phyloP scores from a whole-genome alignment of 2,797 vertebrate species.

The Paratrypauchen microcephalus region DNA sequence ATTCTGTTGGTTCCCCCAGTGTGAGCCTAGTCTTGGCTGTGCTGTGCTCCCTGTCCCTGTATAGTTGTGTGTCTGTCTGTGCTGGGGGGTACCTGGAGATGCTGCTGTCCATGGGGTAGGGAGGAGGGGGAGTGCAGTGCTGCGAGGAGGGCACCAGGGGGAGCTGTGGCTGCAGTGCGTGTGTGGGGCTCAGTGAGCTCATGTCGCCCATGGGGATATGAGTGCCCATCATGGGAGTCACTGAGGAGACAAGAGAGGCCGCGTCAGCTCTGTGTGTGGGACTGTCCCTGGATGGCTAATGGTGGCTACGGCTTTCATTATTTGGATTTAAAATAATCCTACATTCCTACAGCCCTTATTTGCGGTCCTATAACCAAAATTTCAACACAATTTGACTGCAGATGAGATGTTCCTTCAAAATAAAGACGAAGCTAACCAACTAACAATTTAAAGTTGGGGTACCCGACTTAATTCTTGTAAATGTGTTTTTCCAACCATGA shows the following conservation, averaged over 20 bases:
- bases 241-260: constrained; percentile 80
- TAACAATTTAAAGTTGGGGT: no score
- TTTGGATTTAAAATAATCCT: no score
- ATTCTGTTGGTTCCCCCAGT: neutral
- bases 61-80: constrained; percentile 12
- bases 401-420: no score
- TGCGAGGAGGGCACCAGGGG: constrained; percentile 97
- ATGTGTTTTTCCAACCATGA: no score
- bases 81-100: constrained; percentile 91
- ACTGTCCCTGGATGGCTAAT: neutral
- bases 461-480: no score
- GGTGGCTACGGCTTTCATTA: neutral
- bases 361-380: no score
- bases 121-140: constrained; percentile 97
- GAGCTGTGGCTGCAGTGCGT: constrained; percentile 89
- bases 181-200: constrained; percentile 95
- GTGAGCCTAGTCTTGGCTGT: neutral
- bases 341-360: no score
- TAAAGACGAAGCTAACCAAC: no score
- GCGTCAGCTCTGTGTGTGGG: constrained; percentile 46
- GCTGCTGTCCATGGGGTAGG: constrained; percentile 99
- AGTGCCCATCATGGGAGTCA: constrained; percentile 95
- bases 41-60: neutral
- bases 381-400: no score
- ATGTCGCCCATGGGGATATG: constrained; percentile 98